Evolutionary conservation across 2,888 invertebrate species (phyloP), one percentile per base, ranked within the genome.

Genomic region (Drosophila percnosoma): DNA sequence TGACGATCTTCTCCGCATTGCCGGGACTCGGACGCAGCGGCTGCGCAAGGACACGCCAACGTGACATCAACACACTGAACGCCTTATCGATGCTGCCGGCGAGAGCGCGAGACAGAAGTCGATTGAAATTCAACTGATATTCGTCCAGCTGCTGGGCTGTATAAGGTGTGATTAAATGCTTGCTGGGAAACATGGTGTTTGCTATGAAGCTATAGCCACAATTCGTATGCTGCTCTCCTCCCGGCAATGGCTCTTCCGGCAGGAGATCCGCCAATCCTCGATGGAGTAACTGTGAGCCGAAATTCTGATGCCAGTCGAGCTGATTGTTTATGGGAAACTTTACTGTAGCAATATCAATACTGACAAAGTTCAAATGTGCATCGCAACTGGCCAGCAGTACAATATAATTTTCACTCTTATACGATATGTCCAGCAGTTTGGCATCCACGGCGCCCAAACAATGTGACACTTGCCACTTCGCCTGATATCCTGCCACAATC

Each of bases 351-450:
- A 73, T 61, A 21, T 72, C 73, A 27, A 77, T 34, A 15, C 42
- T 51, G n/a, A 33, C 51, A 11, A 76, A 76, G 51, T 57, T 59
- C 4, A 72, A 29, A 42, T 68, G 24, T 10, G 60, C 24, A 55
- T 77, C 78, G 24, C 76, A 77, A 27, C 74, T 65, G 34, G 78
- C 78, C 24, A 76, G n/a, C 15, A 76, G 29, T 3, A 65, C 21
- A 2, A 68, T 31, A 24, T 42, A 51, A 18, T 51, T 24, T 21
- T 65, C 36, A 27, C 64, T 58, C 21, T 55, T 73, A 27, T 54
- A 58, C 33, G 59, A 33, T 10, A 77, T 36, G 15, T 77, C 48
- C 31, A 76, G 18, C 0, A 73, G 38, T 27, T 49, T 64, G 34
- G 52, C 72, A 54, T 61, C 77, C 2, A 76, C 61, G 29, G 68